phyloP scores from a whole-genome alignment of 2,113 vertebrate genomes.

The Eulacestoma nigropectus region DNA sequence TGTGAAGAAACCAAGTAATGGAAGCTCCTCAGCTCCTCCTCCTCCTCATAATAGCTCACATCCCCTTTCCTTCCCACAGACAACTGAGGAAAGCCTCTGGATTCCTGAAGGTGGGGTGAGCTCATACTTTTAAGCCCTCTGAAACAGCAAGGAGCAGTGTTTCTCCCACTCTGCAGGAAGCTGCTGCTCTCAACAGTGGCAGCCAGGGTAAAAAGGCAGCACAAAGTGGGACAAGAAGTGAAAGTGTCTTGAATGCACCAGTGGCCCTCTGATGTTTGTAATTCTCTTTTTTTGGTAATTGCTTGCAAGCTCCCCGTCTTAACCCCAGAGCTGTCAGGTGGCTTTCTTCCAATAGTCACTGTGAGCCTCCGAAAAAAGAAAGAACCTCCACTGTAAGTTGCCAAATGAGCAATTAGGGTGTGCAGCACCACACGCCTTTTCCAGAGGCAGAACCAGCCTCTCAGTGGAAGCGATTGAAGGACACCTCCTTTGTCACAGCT shows the following conservation, averaged over 20 bases:
- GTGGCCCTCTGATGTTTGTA: neutral
- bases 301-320: neutral
- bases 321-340: neutral
- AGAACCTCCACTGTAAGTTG: neutral
- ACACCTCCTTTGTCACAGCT: conserved; percentile 17
- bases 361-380: neutral
- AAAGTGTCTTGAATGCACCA: neutral
- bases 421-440: neutral
- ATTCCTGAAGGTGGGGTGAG: neutral
- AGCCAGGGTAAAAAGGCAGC: neutral
- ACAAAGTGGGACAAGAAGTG: neutral
- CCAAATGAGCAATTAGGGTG: conserved; percentile 45
- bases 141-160: neutral
- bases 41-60: neutral
- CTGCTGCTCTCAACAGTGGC: neutral
- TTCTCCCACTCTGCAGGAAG: neutral
- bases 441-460: neutral
- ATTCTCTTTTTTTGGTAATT: conserved; percentile 27
- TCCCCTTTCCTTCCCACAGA: neutral
- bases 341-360: conserved; percentile 4
- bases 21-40: neutral
- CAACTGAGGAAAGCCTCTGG: neutral
- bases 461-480: neutral
- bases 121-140: neutral
- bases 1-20: neutral